phyloP scores from a whole-genome alignment of 2,888 invertebrate genomes.

The Polydrusus cervinus region DNA sequence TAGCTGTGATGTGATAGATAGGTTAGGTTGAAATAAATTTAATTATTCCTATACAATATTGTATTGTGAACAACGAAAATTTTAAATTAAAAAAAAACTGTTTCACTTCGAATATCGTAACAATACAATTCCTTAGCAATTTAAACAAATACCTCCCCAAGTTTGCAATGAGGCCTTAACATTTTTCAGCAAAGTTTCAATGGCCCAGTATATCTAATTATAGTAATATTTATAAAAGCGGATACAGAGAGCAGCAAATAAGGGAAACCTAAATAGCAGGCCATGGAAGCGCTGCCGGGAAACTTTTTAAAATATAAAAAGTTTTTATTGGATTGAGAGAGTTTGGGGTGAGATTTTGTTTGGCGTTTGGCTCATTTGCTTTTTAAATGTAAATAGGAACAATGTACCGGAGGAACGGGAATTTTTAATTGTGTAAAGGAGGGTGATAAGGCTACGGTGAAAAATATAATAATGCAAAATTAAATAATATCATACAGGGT shows the following conservation, averaged over 20 bases:
- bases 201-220: slow-evolving; percentile 70
- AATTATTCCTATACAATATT: no score
- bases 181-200: slow-evolving; percentile 21
- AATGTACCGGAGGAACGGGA: neutral
- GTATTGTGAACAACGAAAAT: no score
- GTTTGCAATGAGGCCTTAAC: slow-evolving; percentile 3
- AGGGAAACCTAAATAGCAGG: slow-evolving; percentile 18
- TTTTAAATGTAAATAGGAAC: slow-evolving; percentile 24
- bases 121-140: no score
- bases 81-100: no score
- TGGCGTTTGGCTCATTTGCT: slow-evolving; percentile 22
- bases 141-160: slow-evolving; percentile 11
- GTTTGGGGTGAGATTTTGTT: slow-evolving; percentile 24
- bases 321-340: slow-evolving; percentile 21
- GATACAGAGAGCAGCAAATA: slow-evolving; percentile 6
- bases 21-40: no score
- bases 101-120: no score
- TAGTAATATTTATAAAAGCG: slow-evolving; percentile 71
- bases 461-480: no score
- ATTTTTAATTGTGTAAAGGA: neutral
- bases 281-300: slow-evolving; percentile 1
- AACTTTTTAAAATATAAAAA: slow-evolving; percentile 31
- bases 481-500: no score
- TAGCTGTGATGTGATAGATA: no score
- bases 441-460: no score